Evolutionary conservation across 2,797 vertebrate genomes (phyloP).

Genomic region (Aphelocoma californica): DNA sequence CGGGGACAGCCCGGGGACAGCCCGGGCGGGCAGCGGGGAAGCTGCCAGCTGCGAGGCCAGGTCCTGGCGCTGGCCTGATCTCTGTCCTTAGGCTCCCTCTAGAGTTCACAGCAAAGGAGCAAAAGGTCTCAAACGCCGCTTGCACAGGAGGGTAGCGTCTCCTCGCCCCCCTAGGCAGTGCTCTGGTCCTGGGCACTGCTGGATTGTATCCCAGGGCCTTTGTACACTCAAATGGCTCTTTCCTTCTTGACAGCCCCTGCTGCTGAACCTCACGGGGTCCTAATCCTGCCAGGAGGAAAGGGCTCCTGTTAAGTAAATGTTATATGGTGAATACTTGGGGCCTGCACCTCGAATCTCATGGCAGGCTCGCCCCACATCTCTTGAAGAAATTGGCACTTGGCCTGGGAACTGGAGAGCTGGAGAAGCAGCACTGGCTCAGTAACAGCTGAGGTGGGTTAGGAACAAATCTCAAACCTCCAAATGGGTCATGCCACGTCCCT

Average conservation of each 20-base stretch:
- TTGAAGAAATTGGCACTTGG: background rate
- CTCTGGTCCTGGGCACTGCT: background rate
- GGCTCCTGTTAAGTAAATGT: background rate
- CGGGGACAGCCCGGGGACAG: background rate
- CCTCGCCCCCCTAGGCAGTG: fast-evolving
- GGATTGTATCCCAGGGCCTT: background rate
- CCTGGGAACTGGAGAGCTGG: background rate
- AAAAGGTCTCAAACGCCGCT: background rate
- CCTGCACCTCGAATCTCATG: fast-evolving
- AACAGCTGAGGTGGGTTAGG: background rate
- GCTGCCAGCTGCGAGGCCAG: background rate
- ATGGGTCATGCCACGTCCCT: fast-evolving
- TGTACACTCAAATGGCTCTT: background rate
- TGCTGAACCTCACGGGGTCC: background rate
- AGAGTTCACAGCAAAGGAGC: conserved; percentile 29
- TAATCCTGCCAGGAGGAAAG: background rate
- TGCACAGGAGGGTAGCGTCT: background rate
- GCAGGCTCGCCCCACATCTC: fast-evolving
- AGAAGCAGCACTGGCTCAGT: background rate
- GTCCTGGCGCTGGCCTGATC: background rate
- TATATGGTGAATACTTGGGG: background rate
- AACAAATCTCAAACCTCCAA: background rate
- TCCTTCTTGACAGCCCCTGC: background rate
- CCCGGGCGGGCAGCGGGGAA: background rate
- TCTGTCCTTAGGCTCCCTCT: conserved; percentile 65